Conservation (phyloP, 1,140 invertebrate genomes). For the Lycorma delicatula region DNA sequence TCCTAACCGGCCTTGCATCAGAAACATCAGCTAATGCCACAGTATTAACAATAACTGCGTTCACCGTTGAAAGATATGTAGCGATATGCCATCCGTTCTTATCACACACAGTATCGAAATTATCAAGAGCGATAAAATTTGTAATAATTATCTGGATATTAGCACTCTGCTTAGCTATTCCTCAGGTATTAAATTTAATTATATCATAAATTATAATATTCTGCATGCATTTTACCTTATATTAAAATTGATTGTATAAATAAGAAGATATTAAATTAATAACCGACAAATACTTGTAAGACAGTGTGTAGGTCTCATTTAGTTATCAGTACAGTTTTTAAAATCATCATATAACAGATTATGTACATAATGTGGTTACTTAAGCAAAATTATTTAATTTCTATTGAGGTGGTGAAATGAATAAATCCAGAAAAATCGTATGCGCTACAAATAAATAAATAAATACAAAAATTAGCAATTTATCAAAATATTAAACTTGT, state of each 20-base stretch:
- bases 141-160: conserved; percentile 61
- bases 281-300: background rate
- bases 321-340: background rate
- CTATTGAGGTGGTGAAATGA: no score
- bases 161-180: conserved; percentile 65
- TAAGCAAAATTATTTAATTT: no score
- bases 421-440: no score
- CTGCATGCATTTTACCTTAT: background rate
- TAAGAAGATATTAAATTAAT: background rate
- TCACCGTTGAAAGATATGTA: conserved; percentile 77
- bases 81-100: conserved; percentile 72
- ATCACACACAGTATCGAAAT: conserved; percentile 67
- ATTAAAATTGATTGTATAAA: background rate
- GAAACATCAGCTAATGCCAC: conserved; percentile 88
- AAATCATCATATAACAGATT: background rate
- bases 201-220: conserved; percentile 11
- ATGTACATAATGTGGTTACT: background rate
- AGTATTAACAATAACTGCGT: conserved; percentile 83
- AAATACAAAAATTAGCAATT: no score
- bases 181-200: conserved; percentile 39
- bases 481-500: no score
- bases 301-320: background rate
- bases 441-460: no score
- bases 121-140: conserved; percentile 59
- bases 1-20: conserved; percentile 69